These are phyloP conservation scores for Melitaea cinxia DNA, from an alignment of 1,140 invertebrate species.

Conservation along the genomic window DNA sequence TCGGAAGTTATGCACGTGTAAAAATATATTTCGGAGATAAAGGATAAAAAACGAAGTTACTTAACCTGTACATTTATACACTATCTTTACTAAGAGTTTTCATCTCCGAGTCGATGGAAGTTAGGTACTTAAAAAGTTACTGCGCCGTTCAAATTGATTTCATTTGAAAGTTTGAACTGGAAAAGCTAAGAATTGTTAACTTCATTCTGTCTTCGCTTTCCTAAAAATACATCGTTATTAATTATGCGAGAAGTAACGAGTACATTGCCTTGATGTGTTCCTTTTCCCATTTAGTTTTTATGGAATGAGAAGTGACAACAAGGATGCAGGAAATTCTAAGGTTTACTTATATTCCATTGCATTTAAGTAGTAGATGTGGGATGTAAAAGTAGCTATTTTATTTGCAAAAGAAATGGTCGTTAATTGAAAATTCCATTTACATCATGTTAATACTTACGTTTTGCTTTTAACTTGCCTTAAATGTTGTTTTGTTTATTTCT, in stretches of 20 bases:
- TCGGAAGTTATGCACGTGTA: too few relatives aligned
- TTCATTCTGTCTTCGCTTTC: constrained; percentile 27
- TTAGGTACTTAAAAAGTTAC: constrained; percentile 43
- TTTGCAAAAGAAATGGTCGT: too few relatives aligned
- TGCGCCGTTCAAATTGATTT: constrained; percentile 53
- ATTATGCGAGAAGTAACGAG: constrained; percentile 20
- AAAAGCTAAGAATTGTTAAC: constrained; percentile 37
- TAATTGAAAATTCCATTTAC: too few relatives aligned
- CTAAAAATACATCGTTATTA: constrained; percentile 32
- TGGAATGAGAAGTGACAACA: not conserved
- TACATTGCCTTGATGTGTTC: not conserved
- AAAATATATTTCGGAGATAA: too few relatives aligned
- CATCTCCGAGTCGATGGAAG: constrained; percentile 25
- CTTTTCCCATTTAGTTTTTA: not conserved
- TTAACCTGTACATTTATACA: constrained; percentile 28
- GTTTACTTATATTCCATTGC: too few relatives aligned
- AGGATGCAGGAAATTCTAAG: too few relatives aligned
- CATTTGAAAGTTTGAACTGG: constrained; percentile 49
- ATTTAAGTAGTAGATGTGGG: too few relatives aligned
- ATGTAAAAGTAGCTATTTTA: too few relatives aligned
- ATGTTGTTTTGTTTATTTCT: too few relatives aligned
- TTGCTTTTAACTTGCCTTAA: too few relatives aligned
- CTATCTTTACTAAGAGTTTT: constrained; percentile 24
- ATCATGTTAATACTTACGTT: too few relatives aligned
- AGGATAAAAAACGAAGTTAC: constrained; percentile 9